Conservation (phyloP, 2,888 invertebrate genomes). For the Oxyteleia sp. region DNA sequence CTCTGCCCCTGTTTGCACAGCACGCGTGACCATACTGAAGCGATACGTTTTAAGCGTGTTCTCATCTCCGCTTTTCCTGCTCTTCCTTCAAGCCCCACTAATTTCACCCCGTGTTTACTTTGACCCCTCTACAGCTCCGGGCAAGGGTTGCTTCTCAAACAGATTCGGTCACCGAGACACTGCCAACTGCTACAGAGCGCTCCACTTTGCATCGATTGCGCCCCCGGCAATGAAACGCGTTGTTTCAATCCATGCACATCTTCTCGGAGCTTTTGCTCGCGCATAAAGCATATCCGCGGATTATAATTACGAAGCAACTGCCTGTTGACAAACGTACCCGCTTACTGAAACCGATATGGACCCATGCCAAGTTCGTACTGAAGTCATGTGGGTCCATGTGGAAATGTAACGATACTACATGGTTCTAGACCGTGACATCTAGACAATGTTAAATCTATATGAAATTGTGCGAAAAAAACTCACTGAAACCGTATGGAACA, state of each 20-base stretch:
- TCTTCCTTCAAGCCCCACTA: conserved; percentile 69
- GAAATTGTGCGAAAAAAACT: too few species aligned
- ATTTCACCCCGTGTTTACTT: conserved; percentile 81
- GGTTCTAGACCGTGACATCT: too few species aligned
- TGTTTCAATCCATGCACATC: conserved; percentile 57
- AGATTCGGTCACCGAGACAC: conserved; percentile 84
- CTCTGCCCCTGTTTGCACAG: conserved; percentile 84
- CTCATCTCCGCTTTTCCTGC: conserved; percentile 71
- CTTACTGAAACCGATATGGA: too few species aligned
- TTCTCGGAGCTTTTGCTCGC: conserved; percentile 11
- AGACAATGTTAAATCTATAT: too few species aligned
- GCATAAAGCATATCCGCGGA: conserved; percentile 25
- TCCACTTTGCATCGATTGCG: conserved; percentile 69
- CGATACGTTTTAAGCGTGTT: conserved; percentile 83
- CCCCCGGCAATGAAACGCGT: conserved; percentile 54
- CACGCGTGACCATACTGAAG: conserved; percentile 85
- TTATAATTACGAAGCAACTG: conserved; percentile 44
- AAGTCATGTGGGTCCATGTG: too few species aligned
- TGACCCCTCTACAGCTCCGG: conserved; percentile 79
- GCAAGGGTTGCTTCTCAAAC: conserved; percentile 86
- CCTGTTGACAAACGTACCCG: conserved; percentile 42
- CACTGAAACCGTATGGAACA: too few species aligned
- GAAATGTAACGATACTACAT: too few species aligned
- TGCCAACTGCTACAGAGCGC: conserved; percentile 57
- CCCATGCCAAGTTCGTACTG: too few species aligned